phyloP scores from a whole-genome alignment of 2,113 vertebrate species.

The Paradoxurus hermaphroditus region DNA sequence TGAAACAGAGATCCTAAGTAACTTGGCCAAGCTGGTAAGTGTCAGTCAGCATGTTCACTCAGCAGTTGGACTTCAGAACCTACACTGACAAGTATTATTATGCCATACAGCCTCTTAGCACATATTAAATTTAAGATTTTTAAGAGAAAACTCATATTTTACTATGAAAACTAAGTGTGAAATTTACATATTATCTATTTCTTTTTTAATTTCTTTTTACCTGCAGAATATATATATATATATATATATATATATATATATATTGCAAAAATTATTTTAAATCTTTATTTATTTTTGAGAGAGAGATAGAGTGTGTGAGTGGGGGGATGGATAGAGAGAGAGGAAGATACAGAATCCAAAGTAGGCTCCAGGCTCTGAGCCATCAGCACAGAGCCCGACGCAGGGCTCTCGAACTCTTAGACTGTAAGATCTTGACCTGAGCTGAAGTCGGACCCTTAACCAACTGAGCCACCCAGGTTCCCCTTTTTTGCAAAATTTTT shows the following conservation, averaged over 20 bases:
- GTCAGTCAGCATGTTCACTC: neutral
- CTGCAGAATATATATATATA: neutral
- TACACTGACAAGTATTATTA: neutral
- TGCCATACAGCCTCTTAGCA: neutral
- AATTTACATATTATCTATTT: neutral
- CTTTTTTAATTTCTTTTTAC: neutral
- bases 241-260: no score
- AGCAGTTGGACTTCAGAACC: neutral
- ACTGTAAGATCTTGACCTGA: no score
- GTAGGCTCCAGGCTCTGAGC: no score
- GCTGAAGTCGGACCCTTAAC: no score
- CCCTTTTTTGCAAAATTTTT: neutral
- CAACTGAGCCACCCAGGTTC: no score
- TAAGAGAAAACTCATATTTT: neutral
- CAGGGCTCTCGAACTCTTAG: no score
- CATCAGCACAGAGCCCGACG: no score
- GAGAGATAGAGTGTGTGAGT: no score
- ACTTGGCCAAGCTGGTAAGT: neutral
- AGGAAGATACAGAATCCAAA: no score
- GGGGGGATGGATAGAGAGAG: no score
- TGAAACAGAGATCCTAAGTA: neutral
- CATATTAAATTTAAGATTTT: neutral
- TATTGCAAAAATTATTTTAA: no score
- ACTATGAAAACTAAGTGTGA: neutral
- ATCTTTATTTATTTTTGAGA: no score